Evolutionary conservation across 2,888 invertebrate genomes (phyloP).

Genomic region (Apeira syringaria): DNA sequence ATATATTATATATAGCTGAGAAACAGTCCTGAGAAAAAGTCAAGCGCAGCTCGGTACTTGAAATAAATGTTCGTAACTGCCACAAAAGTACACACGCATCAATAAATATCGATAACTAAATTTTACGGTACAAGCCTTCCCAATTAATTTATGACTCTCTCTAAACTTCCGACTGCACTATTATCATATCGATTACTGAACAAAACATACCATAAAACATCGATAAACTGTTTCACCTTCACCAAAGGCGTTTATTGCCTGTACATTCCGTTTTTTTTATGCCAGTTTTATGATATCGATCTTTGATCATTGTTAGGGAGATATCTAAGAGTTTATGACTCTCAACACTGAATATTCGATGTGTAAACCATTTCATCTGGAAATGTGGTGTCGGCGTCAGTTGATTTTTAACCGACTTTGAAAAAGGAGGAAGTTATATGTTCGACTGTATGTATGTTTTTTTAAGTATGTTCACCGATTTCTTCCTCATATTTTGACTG

Average conservation of each 20-base stretch:
- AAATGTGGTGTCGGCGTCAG: too few species aligned
- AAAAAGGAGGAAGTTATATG: too few species aligned
- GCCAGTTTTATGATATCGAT: conserved; percentile 10
- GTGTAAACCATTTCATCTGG: neutral
- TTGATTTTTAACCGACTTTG: too few species aligned
- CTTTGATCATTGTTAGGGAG: conserved; percentile 2
- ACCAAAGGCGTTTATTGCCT: conserved; percentile 12
- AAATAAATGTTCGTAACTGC: too few species aligned
- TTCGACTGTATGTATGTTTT: too few species aligned
- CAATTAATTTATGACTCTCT: neutral
- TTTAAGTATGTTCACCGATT: too few species aligned
- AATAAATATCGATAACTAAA: conserved; percentile 1
- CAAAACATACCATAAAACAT: conserved; percentile 5
- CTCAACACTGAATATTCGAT: neutral
- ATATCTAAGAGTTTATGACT: neutral
- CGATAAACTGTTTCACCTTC: conserved; percentile 5
- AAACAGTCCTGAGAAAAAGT: too few species aligned
- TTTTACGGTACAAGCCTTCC: neutral
- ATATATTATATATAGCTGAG: too few species aligned
- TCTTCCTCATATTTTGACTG: too few species aligned
- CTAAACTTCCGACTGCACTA: conserved; percentile 1
- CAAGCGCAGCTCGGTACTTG: too few species aligned
- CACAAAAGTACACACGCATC: too few species aligned
- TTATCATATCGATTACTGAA: neutral
- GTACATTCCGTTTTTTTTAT: conserved; percentile 3